A percentile compares a stretch with the other conserved stretches of the same genome.
Evolutionary conservation across 1,140 invertebrate species (phyloP).

Genomic region (Drosophila tropicalis): DNA sequence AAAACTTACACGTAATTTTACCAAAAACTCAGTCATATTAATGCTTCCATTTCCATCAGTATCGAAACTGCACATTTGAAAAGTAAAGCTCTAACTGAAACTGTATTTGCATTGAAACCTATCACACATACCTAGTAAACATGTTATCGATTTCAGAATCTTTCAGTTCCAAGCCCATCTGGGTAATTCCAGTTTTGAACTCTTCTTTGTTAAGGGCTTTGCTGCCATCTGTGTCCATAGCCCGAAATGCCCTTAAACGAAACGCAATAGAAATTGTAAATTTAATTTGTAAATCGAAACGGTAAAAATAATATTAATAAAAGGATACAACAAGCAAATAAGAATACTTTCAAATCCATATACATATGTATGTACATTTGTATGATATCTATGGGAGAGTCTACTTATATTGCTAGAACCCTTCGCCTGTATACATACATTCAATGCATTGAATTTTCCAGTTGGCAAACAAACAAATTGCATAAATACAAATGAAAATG

Average conservation of each 20-base stretch:
- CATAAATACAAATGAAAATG: constrained; percentile 80
- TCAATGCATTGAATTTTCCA: constrained; percentile 78
- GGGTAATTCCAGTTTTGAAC: constrained; percentile 90
- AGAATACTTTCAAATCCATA: not conserved
- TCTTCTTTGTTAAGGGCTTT: constrained; percentile 92
- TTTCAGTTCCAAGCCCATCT: constrained; percentile 89
- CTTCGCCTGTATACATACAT: constrained; percentile 26
- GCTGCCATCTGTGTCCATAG: constrained; percentile 96
- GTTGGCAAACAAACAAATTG: constrained; percentile 79
- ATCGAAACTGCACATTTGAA: constrained; percentile 87
- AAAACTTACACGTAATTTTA: constrained; percentile 90
- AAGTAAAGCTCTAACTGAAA: not conserved
- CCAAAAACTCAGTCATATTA: constrained; percentile 94
- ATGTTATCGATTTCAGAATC: constrained; percentile 87
- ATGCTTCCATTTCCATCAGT: constrained; percentile 91
- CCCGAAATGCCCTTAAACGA: constrained; percentile 89
- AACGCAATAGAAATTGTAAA: constrained; percentile 22
- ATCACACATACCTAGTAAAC: constrained; percentile 83
- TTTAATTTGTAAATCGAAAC: constrained; percentile 34
- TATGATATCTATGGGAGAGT: not conserved
- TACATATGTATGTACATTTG: not conserved
- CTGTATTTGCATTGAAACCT: not conserved
- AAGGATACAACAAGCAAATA: constrained; percentile 42
- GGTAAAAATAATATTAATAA: constrained; percentile 21
- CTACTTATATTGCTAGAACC: constrained; percentile 30